phyloP scores from a whole-genome alignment of 2,888 invertebrate species.

The Epiblema foenella region DNA sequence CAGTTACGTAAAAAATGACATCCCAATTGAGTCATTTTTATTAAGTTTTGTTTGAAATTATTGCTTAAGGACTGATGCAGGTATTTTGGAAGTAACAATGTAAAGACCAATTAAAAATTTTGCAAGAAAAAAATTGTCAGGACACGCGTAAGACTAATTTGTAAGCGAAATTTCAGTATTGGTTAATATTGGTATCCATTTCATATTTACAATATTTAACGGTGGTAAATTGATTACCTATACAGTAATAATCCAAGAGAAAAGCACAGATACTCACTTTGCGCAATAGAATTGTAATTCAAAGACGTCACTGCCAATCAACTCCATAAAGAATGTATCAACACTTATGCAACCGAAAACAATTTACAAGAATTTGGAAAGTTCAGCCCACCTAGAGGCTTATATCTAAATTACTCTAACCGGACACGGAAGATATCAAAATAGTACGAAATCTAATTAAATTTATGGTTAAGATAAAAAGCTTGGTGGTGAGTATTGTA shows the following conservation, averaged over 20 bases:
- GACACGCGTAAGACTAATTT: no score
- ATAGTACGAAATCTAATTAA: constrained; percentile 74
- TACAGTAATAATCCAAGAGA: not conserved
- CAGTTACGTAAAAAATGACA: constrained; percentile 34
- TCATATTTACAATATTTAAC: no score
- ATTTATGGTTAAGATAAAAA: constrained; percentile 68
- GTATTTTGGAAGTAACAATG: not conserved
- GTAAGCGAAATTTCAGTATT: no score
- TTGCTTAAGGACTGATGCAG: not conserved
- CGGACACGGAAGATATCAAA: constrained; percentile 70
- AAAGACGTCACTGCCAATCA: constrained; percentile 10
- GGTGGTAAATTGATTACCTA: no score
- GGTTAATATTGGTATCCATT: no score
- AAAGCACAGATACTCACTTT: not conserved
- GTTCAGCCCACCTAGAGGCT: constrained; percentile 63
- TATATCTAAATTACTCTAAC: constrained; percentile 63
- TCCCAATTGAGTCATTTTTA: not conserved
- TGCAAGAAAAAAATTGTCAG: no score
- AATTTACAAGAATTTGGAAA: constrained; percentile 52
- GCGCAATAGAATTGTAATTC: constrained; percentile 3
- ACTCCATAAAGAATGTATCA: not conserved
- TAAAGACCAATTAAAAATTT: no score
- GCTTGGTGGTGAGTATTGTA: constrained; percentile 67
- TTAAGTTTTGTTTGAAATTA: not conserved
- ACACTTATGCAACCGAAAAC: constrained; percentile 48